phyloP scores from a whole-genome alignment of 2,797 vertebrate species.

The Otolemur crassicaudatus region DNA sequence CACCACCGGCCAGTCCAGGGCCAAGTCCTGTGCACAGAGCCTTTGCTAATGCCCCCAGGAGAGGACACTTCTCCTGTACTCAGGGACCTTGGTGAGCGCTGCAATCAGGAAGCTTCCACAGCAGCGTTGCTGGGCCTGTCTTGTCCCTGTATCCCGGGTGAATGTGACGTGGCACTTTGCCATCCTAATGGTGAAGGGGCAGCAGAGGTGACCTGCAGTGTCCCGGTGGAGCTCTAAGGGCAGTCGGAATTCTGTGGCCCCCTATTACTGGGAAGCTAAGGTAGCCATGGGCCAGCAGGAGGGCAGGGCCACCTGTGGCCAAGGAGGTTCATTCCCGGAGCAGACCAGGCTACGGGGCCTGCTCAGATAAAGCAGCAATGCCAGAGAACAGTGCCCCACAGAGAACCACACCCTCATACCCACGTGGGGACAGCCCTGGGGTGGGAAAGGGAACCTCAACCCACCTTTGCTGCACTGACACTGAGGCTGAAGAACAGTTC shows the following conservation, averaged over 20 bases:
- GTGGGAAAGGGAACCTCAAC: not conserved
- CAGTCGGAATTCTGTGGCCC: not conserved
- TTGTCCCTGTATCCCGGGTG: fast-evolving
- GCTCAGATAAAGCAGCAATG: not conserved
- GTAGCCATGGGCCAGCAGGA: slow-evolving; percentile 23
- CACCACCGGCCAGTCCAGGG: no score
- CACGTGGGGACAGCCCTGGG: not conserved
- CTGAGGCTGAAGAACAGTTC: not conserved
- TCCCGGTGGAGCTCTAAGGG: not conserved
- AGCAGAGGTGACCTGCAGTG: not conserved
- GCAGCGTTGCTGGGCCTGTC: not conserved
- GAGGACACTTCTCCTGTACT: not conserved
- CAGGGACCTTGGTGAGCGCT: not conserved
- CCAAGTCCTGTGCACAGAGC: not conserved
- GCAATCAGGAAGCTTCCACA: not conserved
- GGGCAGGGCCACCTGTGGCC: not conserved
- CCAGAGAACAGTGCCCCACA: not conserved
- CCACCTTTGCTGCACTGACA: fast-evolving
- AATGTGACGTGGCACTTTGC: not conserved
- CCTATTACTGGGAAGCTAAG: slow-evolving; percentile 18
- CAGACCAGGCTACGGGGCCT: not conserved
- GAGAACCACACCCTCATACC: not conserved
- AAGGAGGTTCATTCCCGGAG: not conserved
- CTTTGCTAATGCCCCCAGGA: not conserved
- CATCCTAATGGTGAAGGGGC: not conserved